These are phyloP conservation scores for Vipera ursinii DNA, from an alignment of 2,797 vertebrate species.

Conservation along the genomic window DNA sequence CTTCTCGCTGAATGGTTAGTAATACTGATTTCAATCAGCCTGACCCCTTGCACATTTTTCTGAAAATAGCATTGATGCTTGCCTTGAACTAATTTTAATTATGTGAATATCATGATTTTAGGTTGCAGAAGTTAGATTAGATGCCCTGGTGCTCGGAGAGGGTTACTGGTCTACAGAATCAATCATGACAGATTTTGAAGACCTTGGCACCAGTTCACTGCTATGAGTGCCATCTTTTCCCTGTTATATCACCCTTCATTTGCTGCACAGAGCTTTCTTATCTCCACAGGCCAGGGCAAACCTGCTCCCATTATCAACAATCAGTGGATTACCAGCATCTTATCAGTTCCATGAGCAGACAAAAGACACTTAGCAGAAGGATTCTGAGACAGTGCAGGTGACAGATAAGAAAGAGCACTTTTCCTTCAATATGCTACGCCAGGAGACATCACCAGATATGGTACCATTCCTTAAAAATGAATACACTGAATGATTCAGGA, in stretches of 20 bases:
- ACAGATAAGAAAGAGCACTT: conserved; percentile 49
- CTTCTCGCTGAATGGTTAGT: not conserved
- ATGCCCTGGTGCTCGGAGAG: not conserved
- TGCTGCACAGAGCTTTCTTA: conserved; percentile 44
- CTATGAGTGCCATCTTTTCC: not conserved
- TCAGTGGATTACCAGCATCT: conserved; percentile 43
- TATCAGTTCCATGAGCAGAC: conserved; percentile 57
- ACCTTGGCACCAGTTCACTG: not conserved
- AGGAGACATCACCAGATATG: not conserved
- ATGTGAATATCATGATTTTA: not conserved
- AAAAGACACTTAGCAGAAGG: conserved; percentile 56
- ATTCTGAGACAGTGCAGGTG: conserved; percentile 42
- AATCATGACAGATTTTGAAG: not conserved
- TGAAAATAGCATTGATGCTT: not conserved
- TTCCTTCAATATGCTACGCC: not conserved
- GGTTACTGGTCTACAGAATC: not conserved
- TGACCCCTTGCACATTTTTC: not conserved
- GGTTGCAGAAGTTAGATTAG: not conserved
- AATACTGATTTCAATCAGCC: not conserved
- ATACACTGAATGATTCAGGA: not conserved
- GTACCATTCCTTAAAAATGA: not conserved
- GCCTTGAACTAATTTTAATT: not conserved
- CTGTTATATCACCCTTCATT: conserved; percentile 2
- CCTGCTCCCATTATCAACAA: conserved; percentile 41
- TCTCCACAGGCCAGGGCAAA: conserved; percentile 37